Base-by-base conservation (phyloP, 2,888 invertebrate species). In the Rhamnusium bicolor region DNA sequence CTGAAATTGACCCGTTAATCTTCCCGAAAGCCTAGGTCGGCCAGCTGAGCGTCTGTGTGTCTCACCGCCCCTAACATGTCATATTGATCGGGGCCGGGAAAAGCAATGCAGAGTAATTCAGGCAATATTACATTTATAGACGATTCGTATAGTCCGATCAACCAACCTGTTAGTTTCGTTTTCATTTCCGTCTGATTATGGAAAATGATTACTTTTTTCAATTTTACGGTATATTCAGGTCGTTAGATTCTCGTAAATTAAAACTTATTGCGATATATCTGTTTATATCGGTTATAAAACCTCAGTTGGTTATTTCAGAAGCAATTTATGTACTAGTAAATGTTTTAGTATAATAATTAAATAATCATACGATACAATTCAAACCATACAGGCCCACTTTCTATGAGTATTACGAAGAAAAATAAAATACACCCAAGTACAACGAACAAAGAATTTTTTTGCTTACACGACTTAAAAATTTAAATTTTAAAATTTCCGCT, bases 1-100 rank as follows among this genome's bases (percentile, higher is more conserved):
- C n/a, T 40, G 40, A 40, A 40, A 40, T 5, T n/a, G 40, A n/a
- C n/a, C 40, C 2, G 40, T 40, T 40, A 40, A 40, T 10, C n/a
- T 3, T 40, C 40, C 4, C 40, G 40, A n/a, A 40, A 2, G 40
- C 40, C 40, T 40, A 12, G 1, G 46, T 40, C 61, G 61, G 24
- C 46, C 61, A 61, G 61, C 46, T 61, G 46, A 61, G 61, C 61
- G 61, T 46, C 61, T 46, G 12, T 61, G 46, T 46, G 61, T 61
- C 61, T 61, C 19, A 58, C 27, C 58, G 32, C 58, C 32, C 58
- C 32, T 40, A 60, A 16, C 32, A 46, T 18, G 61, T 40, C 46
- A 47, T 61, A 61, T 61, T 61, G 61, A 61, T 61, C 61, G 61
- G 10, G 21, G 21, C 61, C 21, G 46, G 32, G 32, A 40, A 60